Evolutionary conservation across 2,797 vertebrate genomes (phyloP).

Genomic region (Uromys caudimaculatus): DNA sequence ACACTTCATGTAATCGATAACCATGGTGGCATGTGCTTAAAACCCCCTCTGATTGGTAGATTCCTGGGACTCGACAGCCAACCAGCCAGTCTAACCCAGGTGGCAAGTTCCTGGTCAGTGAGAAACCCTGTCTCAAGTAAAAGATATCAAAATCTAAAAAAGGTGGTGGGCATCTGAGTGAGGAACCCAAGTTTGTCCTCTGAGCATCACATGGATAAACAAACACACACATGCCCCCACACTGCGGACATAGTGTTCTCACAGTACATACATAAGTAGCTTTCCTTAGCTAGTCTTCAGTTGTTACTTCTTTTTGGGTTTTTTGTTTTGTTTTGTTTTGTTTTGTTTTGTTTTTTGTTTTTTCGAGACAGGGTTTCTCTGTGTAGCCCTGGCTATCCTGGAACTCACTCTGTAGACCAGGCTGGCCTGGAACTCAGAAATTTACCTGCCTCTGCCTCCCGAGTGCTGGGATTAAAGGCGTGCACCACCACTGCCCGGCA

Average conservation of each 20-base stretch:
- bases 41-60: neutral
- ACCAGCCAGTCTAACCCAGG: neutral
- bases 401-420: no score
- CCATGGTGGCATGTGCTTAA: neutral
- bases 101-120: neutral
- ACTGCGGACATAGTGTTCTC: neutral
- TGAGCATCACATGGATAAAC: neutral
- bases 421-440: no score
- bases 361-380: no score
- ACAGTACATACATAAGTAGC: neutral
- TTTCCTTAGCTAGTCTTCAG: neutral
- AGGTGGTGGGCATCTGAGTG: neutral
- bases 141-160: neutral
- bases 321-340: no score
- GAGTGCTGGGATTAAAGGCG: no score
- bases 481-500: no score
- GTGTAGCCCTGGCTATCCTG: no score
- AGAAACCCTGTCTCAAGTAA: neutral
- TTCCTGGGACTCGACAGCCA: neutral
- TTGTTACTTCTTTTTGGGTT: neutral
- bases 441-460: no score
- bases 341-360: no score
- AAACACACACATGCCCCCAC: neutral
- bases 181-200: neutral
- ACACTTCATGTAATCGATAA: neutral